Evolutionary conservation across 2,113 vertebrate species (phyloP), one percentile per base, ranked within the genome.

Genomic region (Syngnathus floridae): DNA sequence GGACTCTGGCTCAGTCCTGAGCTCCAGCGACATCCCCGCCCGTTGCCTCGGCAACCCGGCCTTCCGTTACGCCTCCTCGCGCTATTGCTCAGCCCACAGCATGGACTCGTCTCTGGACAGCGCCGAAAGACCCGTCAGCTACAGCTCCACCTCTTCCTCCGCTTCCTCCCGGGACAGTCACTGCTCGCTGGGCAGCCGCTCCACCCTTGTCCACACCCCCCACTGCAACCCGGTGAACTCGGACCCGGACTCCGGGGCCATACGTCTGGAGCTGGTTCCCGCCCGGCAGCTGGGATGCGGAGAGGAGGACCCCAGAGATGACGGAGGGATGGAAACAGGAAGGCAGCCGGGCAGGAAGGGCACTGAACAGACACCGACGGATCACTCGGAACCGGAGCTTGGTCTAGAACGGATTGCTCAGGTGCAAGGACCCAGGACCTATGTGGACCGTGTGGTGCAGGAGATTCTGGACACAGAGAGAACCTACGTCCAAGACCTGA

Each of bases 381-480:
- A 84, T 71, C 71, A 1, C 65, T 87, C 80, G 69, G 91, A 88
- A 83, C 80, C 79, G 58, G 81, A 87, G 69, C 43, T 66, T 26
- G 72, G 78, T 48, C 71, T 78, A 6, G 90, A 92, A 45, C 66
- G 84, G 5, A 82, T 85, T 0, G 91, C 61, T 16, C 80, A 66
- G 52, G 77, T 71, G 41, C 82, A 83, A 38, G 90, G 92, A 74
- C 95, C 94, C 8, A 95, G 93, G 79, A 92, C 97, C 36, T 99
- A 99, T 0, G 97, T 98, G 76, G 96, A 97, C 78, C 83, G 95
- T 84, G 97, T 99, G 0, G 97, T 99, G 64, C 94, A 98, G 86
- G 97, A 99, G 89, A 95, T 99, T 60, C 87, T 99, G 77, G 94
- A 99, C 82, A 98, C 97, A 0, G 97, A 99, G 79, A 93, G 91